A percentile compares a stretch with the other conserved stretches of the same genome.
Evolutionary conservation across 2,113 vertebrate genomes (phyloP).

Genomic region (Heterochromis multidens): DNA sequence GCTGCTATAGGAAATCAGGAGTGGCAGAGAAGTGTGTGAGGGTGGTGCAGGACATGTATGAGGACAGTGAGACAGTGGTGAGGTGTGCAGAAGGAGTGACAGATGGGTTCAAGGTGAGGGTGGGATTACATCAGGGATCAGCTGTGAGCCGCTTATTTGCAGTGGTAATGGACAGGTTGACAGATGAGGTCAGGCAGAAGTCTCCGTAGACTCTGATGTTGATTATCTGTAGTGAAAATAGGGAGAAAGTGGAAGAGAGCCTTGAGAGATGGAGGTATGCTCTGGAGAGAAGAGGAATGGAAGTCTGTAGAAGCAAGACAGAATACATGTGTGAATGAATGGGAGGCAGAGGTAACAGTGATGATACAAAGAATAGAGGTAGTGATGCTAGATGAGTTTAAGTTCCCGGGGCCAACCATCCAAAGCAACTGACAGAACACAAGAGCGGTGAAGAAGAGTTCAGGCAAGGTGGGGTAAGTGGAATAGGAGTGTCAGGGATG

Average conservation of each 20-base stretch:
- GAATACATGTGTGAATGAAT: too few species aligned
- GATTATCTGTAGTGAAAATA: too few species aligned
- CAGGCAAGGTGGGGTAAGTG: neutral
- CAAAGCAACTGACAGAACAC: neutral
- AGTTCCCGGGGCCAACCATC: neutral
- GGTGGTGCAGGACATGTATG: neutral
- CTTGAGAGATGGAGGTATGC: accelerated
- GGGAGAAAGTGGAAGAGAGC: neutral
- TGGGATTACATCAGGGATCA: too few species aligned
- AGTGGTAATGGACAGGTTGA: neutral
- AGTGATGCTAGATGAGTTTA: too few species aligned
- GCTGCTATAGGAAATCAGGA: neutral
- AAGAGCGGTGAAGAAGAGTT: neutral
- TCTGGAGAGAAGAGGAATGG: too few species aligned
- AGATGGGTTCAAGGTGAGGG: neutral
- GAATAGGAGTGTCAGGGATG: neutral
- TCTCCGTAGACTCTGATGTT: too few species aligned
- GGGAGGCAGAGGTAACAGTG: neutral
- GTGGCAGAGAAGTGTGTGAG: neutral
- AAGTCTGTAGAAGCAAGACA: too few species aligned
- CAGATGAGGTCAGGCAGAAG: neutral
- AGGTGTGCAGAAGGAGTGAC: too few species aligned
- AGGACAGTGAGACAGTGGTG: neutral
- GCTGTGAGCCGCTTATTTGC: neutral
- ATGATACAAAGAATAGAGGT: too few species aligned